phyloP scores from a whole-genome alignment of 2,888 invertebrate species.

The Anthrax anthrax region DNA sequence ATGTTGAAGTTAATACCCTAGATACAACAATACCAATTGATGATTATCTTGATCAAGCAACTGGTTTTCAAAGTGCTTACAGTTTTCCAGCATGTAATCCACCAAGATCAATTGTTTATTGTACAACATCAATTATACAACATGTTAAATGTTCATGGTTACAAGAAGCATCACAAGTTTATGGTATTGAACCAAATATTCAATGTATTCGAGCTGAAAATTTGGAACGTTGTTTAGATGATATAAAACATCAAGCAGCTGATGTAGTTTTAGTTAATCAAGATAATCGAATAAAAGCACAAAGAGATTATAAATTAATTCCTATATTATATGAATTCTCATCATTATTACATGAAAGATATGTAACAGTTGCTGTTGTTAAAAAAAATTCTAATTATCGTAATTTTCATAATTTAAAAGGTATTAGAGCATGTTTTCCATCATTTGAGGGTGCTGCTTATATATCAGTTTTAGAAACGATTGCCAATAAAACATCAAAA shows the following conservation, averaged over 20 bases:
- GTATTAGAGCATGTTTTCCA: conserved; percentile 65
- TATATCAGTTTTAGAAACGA: conserved; percentile 42
- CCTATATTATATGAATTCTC: conserved; percentile 28
- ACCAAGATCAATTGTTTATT: conserved; percentile 47
- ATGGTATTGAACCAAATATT: conserved; percentile 63
- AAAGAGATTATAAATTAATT: conserved; percentile 38
- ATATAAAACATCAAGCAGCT: conserved; percentile 44
- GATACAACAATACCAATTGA: conserved; percentile 47
- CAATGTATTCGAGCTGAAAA: conserved; percentile 53
- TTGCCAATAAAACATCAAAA: conserved; percentile 29
- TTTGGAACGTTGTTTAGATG: conserved; percentile 51
- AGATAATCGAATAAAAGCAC: conserved; percentile 54
- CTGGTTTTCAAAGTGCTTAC: conserved; percentile 48
- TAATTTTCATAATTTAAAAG: conserved; percentile 47
- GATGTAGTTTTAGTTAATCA: conserved; percentile 61
- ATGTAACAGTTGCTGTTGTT: conserved; percentile 49
- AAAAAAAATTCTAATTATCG: conserved; percentile 41
- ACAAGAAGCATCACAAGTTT: conserved; percentile 55
- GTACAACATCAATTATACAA: conserved; percentile 54
- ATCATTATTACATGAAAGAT: conserved; percentile 27
- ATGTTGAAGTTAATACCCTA: conserved; percentile 38
- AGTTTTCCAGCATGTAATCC: conserved; percentile 55
- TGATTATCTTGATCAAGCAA: conserved; percentile 49
- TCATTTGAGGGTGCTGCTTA: conserved; percentile 60
- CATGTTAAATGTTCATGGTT: conserved; percentile 67